Evolutionary conservation across 2,888 invertebrate genomes (phyloP), one percentile per base, ranked within the genome.

Genomic region (Caenorhabditis zanzibari): DNA sequence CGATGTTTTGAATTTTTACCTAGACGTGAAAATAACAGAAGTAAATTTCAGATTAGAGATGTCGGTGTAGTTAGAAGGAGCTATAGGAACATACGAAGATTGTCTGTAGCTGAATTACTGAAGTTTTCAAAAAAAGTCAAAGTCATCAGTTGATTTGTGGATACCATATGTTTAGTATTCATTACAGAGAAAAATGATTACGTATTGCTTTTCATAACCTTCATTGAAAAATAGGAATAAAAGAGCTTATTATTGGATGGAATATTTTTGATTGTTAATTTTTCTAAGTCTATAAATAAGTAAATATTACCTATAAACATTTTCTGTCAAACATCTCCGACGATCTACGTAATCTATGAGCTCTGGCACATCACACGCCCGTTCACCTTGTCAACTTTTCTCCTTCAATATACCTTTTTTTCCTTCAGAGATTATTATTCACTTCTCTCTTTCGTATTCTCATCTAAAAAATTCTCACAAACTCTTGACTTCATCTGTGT

Each of bases 381-480:
- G 56, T 75, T 66, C 75, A 68, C 69, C 52, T 61, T 76, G 76
- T 76, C 68, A 76, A 69, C 76, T 68, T 68, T 47, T 41, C 63
- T 19, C 35, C 52, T 26, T 44, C 26, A 63, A 63, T 63, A 63
- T 63, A 63, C 63, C 44, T 58, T 52, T n/a, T 47, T 38, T 26
- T 74, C 56, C 28, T 68, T 76, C 38, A 59, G 76, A 61, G 52
- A 77, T 68, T 64, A 58, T 68, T 76, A 66, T 76, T 59, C 76
- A 35, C 54, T 2, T 64, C 49, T 49, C 54, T 49, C 44, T 38
- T 76, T 41, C 64, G 41, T 32, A 19, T 61, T 66, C n/a, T 26
- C 49, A 58, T 47, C 28, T 16, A 47, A 19, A 64, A 28, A 47
- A 64, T 44, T 44, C 41, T 64, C 47, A 64, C 41, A 63, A 74